Evolutionary conservation across 2,888 invertebrate species (phyloP), one percentile per base, ranked within the genome.

Genomic region (Nephrotoma flavescens): DNA sequence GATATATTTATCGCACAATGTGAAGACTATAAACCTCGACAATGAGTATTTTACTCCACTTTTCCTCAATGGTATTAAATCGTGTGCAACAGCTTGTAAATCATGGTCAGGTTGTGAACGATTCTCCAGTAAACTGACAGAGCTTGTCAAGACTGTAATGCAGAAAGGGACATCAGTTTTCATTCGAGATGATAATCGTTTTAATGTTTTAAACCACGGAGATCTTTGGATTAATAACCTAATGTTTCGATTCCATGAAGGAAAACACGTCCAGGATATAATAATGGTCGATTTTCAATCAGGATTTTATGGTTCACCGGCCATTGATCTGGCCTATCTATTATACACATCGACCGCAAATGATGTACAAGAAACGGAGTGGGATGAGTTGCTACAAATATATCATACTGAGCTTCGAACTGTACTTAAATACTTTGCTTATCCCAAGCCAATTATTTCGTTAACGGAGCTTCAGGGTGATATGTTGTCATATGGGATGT

Each of bases 211-310:
- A 5, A 86, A 86, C 45, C 86, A 86, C 19, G 86, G 86, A 11
- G 86, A 52, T 86, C 41, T 86, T 11, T 52, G 86, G 86, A 86
- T 86, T 31, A 86, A 86, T 11, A 86, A 86, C 12, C 44, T 86
- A 6, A 86, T 86, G 86, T 86, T 86, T 86, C 41, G 83, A 83
- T 71, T 42, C 31, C 1, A 83, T 86, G 71, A 71, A 15, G 44
- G 42, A 42, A 52, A 42, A 7, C 52, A 57, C 6, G 41, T 57
- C 6, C 6, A n/a, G 4, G 57, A 86, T 57, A 42, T 52, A 19
- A n/a, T 86, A n/a, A 57, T 86, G 86, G 86, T 86, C 5, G 86
- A 86, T 83, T 86, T 86, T 86, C 52, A 31, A 19, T 41, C 83
- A 71, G 42, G 86, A 2, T 86, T 44, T 71, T 86, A 41, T 12